Conservation (phyloP, 1,140 invertebrate species). For the Sinella curviseta region DNA sequence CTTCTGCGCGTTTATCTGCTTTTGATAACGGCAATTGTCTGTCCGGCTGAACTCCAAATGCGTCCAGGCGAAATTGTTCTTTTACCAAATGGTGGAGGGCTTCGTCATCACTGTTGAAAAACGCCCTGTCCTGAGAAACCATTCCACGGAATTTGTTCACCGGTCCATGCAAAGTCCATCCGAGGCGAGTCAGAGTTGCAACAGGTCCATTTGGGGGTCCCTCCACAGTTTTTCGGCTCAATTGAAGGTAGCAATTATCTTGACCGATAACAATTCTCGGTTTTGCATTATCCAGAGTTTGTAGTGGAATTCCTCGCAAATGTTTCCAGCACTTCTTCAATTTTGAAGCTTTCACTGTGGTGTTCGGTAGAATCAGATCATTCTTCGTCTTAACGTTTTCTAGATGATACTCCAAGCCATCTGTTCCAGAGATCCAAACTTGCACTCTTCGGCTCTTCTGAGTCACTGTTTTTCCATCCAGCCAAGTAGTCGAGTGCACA, state of each 20-base stretch:
- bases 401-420: neutral
- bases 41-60: neutral
- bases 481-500: no score
- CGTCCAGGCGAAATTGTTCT: neutral
- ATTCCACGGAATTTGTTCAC: no score
- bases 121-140: no score
- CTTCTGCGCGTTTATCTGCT: neutral
- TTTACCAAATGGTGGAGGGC: neutral
- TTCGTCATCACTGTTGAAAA: neutral
- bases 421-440: neutral
- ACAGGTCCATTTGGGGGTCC: neutral
- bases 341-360: neutral
- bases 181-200: conserved; percentile 4
- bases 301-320: neutral
- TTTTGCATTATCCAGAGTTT: neutral
- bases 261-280: conserved; percentile 30
- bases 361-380: neutral
- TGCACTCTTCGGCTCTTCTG: no score
- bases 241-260: neutral
- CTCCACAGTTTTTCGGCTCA: neutral
- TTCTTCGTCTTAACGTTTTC: neutral
- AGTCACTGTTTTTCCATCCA: no score
- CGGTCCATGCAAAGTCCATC: conserved; percentile 25
- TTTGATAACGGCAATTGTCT: neutral
- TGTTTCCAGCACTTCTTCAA: neutral